A percentile compares a stretch with the other conserved stretches of the same genome.
Conservation (phyloP, 1,140 invertebrate species). For the Bicyclus anynana region DNA sequence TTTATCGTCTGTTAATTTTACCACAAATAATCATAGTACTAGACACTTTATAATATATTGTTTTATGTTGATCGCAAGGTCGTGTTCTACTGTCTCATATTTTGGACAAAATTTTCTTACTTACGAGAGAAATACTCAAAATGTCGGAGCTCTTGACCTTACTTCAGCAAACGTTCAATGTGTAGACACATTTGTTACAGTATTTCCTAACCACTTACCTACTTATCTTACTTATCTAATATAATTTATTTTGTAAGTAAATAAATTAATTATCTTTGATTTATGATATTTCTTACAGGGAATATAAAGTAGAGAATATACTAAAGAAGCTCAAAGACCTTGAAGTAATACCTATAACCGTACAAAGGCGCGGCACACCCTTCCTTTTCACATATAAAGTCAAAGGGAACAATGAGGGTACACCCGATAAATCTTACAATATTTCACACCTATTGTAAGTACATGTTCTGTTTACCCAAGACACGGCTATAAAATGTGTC, state of each 20-base stretch:
- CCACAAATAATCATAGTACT: constrained; percentile 73
- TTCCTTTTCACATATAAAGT: constrained; percentile 32
- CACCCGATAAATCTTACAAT: constrained; percentile 70
- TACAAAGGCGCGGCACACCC: constrained; percentile 31
- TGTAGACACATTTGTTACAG: too few relatives aligned
- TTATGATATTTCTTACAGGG: not conserved
- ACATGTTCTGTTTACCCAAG: constrained; percentile 72
- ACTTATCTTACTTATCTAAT: too few relatives aligned
- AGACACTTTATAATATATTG: constrained; percentile 24
- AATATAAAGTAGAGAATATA: too few relatives aligned
- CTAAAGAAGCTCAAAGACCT: constrained; percentile 17
- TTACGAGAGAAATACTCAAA: too few relatives aligned
- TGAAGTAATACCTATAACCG: constrained; percentile 20
- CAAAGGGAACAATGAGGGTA: constrained; percentile 57
- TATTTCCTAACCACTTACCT: too few relatives aligned
- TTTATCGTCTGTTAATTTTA: constrained; percentile 77
- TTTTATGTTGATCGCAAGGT: not conserved
- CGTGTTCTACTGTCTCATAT: not conserved
- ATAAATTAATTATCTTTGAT: too few relatives aligned
- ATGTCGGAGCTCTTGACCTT: too few relatives aligned
- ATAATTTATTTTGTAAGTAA: too few relatives aligned
- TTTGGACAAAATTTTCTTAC: not conserved
- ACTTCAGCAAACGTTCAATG: too few relatives aligned
- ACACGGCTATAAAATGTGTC: constrained; percentile 69
- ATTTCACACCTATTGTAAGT: constrained; percentile 66